These are phyloP conservation scores for Zaprionus lineosus DNA, from an alignment of 2,888 invertebrate species.

Conservation along the genomic window DNA sequence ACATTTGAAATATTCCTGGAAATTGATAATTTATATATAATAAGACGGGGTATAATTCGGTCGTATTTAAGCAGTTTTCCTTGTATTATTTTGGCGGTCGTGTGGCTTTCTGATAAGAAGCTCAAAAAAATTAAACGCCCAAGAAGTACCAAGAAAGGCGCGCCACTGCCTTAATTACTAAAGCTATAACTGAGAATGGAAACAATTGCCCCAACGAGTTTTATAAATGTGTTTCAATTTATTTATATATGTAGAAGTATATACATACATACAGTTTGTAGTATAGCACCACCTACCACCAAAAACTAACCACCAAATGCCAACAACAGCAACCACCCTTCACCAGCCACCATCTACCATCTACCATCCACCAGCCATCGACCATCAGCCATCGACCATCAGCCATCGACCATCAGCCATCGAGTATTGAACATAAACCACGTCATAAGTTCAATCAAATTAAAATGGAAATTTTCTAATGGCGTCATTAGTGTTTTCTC, in stretches of 20 bases:
- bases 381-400: no score
- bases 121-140: constrained; percentile 40
- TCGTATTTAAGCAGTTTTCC: no score
- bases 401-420: constrained; percentile 17
- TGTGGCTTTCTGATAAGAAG: constrained; percentile 39
- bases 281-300: no score
- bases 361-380: no score
- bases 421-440: neutral
- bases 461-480: constrained; percentile 60
- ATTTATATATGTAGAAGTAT: no score
- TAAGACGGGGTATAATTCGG: no score
- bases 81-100: constrained; percentile 47
- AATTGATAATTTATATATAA: no score
- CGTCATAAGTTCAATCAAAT: constrained; percentile 60
- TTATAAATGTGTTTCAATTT: no score
- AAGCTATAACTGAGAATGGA: constrained; percentile 47
- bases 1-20: no score
- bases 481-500: constrained; percentile 38
- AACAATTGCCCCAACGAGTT: constrained; percentile 29
- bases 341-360: no score
- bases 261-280: no score
- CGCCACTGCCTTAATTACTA: constrained; percentile 69
- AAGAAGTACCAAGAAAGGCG: constrained; percentile 63
- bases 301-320: neutral
- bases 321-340: no score